A percentile compares a stretch with the other conserved stretches of the same genome.
phyloP scores from a whole-genome alignment of 1,140 invertebrate genomes.

The Phocides pigmalion region DNA sequence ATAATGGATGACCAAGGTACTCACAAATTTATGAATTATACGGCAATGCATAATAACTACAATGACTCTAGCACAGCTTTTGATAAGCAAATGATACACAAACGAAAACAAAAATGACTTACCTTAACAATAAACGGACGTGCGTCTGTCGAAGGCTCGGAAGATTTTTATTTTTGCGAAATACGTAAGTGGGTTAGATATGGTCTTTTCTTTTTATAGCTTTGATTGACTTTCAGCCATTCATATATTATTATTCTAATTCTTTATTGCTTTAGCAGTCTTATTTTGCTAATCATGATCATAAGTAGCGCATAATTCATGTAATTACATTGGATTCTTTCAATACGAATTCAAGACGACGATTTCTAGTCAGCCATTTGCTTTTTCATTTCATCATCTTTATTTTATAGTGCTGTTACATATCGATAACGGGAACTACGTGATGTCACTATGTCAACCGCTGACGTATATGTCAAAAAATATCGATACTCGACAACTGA shows the following conservation, averaged over 20 bases:
- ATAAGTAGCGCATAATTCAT: slow-evolving; percentile 80
- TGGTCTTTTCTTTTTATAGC: slow-evolving; percentile 55
- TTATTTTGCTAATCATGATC: slow-evolving; percentile 80
- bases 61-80: slow-evolving; percentile 12
- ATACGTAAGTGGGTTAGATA: slow-evolving; percentile 65
- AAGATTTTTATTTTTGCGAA: slow-evolving; percentile 63
- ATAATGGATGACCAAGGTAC: neutral
- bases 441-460: neutral
- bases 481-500: neutral
- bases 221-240: slow-evolving; percentile 53
- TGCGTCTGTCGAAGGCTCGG: slow-evolving; percentile 63
- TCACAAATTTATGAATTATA: slow-evolving; percentile 19
- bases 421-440: slow-evolving; percentile 25
- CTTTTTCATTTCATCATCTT: slow-evolving; percentile 73
- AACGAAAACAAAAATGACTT: slow-evolving; percentile 64
- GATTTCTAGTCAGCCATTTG: slow-evolving; percentile 80
- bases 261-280: slow-evolving; percentile 61
- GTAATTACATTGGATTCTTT: slow-evolving; percentile 79
- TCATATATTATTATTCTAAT: slow-evolving; percentile 62
- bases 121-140: slow-evolving; percentile 72
- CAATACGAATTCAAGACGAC: slow-evolving; percentile 66
- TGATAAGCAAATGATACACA: slow-evolving; percentile 32
- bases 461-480: neutral
- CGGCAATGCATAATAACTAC: slow-evolving; percentile 27
- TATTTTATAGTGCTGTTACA: slow-evolving; percentile 28